A percentile compares a stretch with the other conserved stretches of the same genome.
Conservation (phyloP, 2,113 vertebrate species). For the Balaenoptera acutorostrata region DNA sequence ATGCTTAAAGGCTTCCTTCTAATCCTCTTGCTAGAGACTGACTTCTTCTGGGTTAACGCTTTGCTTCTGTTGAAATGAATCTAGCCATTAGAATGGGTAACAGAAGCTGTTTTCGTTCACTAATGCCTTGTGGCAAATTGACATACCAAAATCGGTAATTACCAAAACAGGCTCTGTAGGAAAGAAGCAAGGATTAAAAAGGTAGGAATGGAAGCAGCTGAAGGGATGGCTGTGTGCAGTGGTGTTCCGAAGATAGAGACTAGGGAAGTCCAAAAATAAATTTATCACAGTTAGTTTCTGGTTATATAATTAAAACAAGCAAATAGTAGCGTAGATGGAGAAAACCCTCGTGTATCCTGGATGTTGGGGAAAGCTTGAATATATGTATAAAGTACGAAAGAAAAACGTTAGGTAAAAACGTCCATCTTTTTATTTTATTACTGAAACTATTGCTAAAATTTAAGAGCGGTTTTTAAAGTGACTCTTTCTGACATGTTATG, state of each 20-base stretch:
- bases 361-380: background rate
- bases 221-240: background rate
- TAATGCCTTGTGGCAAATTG: background rate
- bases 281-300: background rate
- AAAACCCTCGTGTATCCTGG: background rate
- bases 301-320: background rate
- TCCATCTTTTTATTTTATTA: background rate
- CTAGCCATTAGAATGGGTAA: background rate
- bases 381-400: background rate
- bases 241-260: background rate
- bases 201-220: background rate
- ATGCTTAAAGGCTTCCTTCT: background rate
- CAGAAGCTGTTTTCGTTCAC: background rate
- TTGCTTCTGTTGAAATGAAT: background rate
- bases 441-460: background rate
- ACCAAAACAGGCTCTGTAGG: background rate
- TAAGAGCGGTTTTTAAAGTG: background rate
- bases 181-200: background rate
- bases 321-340: background rate
- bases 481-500: background rate
- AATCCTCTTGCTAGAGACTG: background rate
- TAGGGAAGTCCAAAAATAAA: background rate
- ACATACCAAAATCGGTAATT: background rate
- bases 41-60: background rate
- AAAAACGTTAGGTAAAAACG: background rate